Evolutionary conservation across 2,797 vertebrate species (phyloP).

Genomic region (Myotis findleyi): DNA sequence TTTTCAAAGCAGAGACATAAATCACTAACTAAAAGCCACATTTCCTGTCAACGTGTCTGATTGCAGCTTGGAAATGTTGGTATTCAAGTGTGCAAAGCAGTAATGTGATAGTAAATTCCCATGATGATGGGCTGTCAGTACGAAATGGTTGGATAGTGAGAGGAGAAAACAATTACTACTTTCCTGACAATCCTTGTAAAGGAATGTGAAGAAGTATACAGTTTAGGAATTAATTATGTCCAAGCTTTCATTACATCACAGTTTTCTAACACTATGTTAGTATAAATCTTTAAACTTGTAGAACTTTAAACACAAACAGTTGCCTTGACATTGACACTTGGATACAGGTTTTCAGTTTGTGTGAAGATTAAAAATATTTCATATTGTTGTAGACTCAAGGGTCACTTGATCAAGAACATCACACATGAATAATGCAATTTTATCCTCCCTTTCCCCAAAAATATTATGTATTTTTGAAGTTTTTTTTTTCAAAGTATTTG

Average conservation of each 20-base stretch:
- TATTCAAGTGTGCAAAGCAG: constrained; percentile 51
- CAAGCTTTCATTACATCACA: constrained; percentile 32
- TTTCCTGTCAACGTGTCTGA: constrained; percentile 65
- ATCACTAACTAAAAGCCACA: constrained; percentile 60
- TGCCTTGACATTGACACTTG: neutral
- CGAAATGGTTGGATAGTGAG: constrained; percentile 58
- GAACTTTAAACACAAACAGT: constrained; percentile 33
- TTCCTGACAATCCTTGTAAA: constrained; percentile 61
- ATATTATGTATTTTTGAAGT: neutral
- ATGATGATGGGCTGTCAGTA: constrained; percentile 67
- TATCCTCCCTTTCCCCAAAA: neutral
- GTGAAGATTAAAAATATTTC: constrained; percentile 17
- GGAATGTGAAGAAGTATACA: constrained; percentile 63
- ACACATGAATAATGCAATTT: neutral
- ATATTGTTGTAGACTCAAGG: neutral
- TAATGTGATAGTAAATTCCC: constrained; percentile 68
- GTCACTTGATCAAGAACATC: neutral
- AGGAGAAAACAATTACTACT: constrained; percentile 55
- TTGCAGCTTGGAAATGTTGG: constrained; percentile 70
- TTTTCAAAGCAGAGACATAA: constrained; percentile 52
- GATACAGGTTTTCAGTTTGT: neutral
- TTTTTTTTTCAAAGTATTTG: neutral
- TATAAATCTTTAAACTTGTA: neutral
- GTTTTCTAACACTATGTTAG: constrained; percentile 29
- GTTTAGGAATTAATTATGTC: constrained; percentile 61